Evolutionary conservation across 2,797 vertebrate species (phyloP).

Genomic region (Trematomus bernacchii): DNA sequence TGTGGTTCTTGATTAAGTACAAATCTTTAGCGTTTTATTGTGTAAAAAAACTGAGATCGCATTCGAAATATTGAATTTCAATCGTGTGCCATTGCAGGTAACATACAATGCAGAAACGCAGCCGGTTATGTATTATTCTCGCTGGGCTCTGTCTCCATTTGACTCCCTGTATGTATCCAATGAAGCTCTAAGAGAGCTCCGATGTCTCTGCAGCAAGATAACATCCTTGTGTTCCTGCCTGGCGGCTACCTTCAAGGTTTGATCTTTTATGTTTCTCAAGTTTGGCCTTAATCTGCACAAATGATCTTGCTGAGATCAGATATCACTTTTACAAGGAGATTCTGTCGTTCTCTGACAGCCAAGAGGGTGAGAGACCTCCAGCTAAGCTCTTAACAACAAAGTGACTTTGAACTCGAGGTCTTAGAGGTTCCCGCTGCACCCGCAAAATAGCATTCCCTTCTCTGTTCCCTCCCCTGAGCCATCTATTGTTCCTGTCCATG

Average conservation of each 20-base stretch:
- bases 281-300: conserved; percentile 69
- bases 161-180: conserved; percentile 3
- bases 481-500: conserved; percentile 20
- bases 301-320: conserved; percentile 72
- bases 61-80: background rate
- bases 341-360: conserved; percentile 63
- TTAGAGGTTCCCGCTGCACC: conserved; percentile 40
- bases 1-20: background rate
- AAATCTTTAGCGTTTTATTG: background rate
- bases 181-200: conserved; percentile 19
- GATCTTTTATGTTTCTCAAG: conserved; percentile 60
- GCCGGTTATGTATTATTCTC: background rate
- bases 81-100: background rate
- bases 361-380: conserved; percentile 65
- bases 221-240: conserved; percentile 49
- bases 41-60: background rate
- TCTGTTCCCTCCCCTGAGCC: conserved; percentile 6
- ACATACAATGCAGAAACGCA: background rate
- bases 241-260: conserved; percentile 50
- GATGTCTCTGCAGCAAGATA: conserved; percentile 44
- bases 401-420: conserved; percentile 64
- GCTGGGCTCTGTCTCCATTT: conserved; percentile 7
- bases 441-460: conserved; percentile 15
- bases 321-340: conserved; percentile 53
- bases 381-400: conserved; percentile 62